A percentile compares a stretch with the other conserved stretches of the same genome.
Evolutionary conservation across 1,140 invertebrate species (phyloP).

Genomic region (Drosophila saltans): DNA sequence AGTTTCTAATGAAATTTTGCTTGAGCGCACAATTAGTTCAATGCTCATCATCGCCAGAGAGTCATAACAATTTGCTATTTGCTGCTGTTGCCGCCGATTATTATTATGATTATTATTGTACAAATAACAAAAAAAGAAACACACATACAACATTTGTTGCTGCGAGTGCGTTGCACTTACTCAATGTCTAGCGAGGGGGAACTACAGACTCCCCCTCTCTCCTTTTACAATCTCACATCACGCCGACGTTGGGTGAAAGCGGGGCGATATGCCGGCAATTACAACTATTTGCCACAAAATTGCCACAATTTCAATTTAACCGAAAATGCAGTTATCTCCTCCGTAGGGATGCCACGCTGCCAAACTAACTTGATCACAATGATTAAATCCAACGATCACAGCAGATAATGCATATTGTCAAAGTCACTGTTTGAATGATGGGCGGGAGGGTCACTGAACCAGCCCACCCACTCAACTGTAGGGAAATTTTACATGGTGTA

Average conservation of each 20-base stretch:
- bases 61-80: constrained; percentile 69
- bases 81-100: constrained; percentile 34
- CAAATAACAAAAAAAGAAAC: constrained; percentile 21
- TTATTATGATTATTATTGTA: constrained; percentile 53
- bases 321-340: constrained; percentile 30
- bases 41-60: constrained; percentile 55
- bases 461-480: not conserved
- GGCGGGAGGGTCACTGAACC: constrained; percentile 27
- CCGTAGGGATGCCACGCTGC: constrained; percentile 23
- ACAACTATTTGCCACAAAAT: constrained; percentile 40
- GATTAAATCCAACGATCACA: constrained; percentile 23
- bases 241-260: constrained; percentile 57
- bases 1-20: constrained; percentile 52
- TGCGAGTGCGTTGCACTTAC: constrained; percentile 51
- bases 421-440: constrained; percentile 7
- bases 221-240: constrained; percentile 6
- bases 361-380: constrained; percentile 37
- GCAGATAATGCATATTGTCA: not conserved
- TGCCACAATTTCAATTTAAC: constrained; percentile 52
- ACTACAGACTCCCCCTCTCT: not conserved
- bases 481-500: not conserved
- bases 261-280: constrained; percentile 58
- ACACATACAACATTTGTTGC: constrained; percentile 30
- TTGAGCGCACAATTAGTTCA: constrained; percentile 79
- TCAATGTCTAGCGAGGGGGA: constrained; percentile 45